Evolutionary conservation across 2,797 vertebrate species (phyloP), one percentile per base, ranked within the genome.

Genomic region (Adrianichthys oophorus): DNA sequence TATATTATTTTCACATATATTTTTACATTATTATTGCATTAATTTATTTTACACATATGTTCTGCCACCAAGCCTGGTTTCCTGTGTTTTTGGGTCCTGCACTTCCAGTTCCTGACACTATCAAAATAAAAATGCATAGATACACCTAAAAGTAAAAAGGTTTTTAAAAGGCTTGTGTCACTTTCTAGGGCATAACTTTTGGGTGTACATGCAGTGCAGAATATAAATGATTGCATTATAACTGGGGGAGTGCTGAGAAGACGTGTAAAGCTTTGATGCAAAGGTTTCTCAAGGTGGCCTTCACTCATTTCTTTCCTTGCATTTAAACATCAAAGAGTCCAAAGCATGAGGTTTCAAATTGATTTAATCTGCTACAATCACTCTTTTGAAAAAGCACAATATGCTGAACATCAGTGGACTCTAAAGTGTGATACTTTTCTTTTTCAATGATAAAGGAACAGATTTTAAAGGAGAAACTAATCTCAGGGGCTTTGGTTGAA

Each of bases 261-360:
- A 63, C 68, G n/a, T 54, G 37, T 37, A 52, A 68, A 43, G 59
- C 56, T 68, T 40, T 64, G 53, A 60, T 62, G 58, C 65, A 48
- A 13, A 53, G 53, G 65, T 74, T 59, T 51, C 80, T 65, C 46
- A 48, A 44, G 79, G 80, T 79, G 61, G 72, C 54, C 58, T 56
- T 72, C 72, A 42, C 65, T 76, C 56, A 72, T 67, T 73, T 41
- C 82, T 64, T 78, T 68, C 68, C 64, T 63, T 65, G 76, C 52
- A 74, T 67, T 69, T 59, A 48, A 72, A 84, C 82, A 79, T 85
- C 82, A 88, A 85, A 90, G 82, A 65, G 63, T 76, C 63, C 59
- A 52, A 61, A 70, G 41, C 55, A 61, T 48, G 62, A 40, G 52
- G 15, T 68, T 72, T 72, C 44, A 82, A 88, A 83, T 81, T 52